A percentile compares a stretch with the other conserved stretches of the same genome.
Evolutionary conservation across 2,888 invertebrate species (phyloP).

Genomic region (Nemurella pictetii): DNA sequence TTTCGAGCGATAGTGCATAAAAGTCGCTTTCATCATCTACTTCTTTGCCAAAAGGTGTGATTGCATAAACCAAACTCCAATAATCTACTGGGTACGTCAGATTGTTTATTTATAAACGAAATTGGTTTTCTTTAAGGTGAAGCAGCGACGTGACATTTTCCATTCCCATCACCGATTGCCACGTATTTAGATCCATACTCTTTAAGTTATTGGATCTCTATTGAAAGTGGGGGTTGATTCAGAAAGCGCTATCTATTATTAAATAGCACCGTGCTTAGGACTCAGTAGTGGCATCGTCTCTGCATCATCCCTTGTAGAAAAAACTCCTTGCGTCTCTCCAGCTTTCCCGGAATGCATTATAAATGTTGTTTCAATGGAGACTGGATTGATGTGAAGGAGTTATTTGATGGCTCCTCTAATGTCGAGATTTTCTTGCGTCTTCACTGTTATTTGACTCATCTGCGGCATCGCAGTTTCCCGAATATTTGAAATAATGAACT

Average conservation of each 20-base stretch:
- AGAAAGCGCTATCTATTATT: conserved; percentile 16
- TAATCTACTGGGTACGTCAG: conserved; percentile 19
- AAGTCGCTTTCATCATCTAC: not conserved
- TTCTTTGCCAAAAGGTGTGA: conserved; percentile 15
- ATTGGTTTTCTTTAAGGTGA: conserved; percentile 22
- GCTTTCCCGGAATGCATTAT: conserved; percentile 17
- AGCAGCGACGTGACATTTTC: not conserved
- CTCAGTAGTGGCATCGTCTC: not conserved
- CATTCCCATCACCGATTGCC: not conserved
- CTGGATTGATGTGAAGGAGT: conserved; percentile 10
- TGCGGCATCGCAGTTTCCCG: not conserved
- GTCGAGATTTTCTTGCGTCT: conserved; percentile 1
- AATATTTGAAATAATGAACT: not conserved
- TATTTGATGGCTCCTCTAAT: not conserved
- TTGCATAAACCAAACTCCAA: conserved; percentile 21
- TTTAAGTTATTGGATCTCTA: conserved; percentile 28
- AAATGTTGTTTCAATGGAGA: conserved; percentile 17
- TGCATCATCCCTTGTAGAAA: conserved; percentile 2
- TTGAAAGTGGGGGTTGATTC: conserved; percentile 21
- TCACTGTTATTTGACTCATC: not conserved
- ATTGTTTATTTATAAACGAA: conserved; percentile 28
- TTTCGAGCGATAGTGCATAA: not conserved
- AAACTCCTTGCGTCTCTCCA: conserved; percentile 15
- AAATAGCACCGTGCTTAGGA: conserved; percentile 9
- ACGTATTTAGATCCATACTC: conserved; percentile 11